Percentiles rank a stretch among this genome's conserved stretches.
Evolutionary conservation across 2,797 vertebrate species (phyloP).

Genomic region (Pseudocheirus occidentalis): DNA sequence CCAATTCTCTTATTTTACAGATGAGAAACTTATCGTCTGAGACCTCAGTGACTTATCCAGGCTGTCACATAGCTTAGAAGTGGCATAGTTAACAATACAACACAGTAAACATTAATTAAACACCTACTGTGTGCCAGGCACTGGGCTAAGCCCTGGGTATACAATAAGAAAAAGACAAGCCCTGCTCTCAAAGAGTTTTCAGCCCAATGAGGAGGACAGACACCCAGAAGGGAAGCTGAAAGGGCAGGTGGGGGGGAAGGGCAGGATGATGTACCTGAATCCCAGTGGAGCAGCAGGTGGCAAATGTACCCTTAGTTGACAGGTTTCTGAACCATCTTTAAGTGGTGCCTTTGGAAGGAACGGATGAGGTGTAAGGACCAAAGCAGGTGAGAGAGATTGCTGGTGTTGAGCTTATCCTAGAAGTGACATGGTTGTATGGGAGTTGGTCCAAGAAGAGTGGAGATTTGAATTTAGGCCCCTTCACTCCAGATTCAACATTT

Average conservation of each 20-base stretch:
- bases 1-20: neutral
- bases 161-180: neutral
- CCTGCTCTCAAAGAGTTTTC: neutral
- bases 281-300: no score
- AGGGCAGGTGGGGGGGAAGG: neutral
- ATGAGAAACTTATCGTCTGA: neutral
- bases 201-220: neutral
- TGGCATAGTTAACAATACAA: no score
- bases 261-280: neutral
- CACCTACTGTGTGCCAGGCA: no score
- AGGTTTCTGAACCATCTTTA: neutral
- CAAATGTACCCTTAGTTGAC: neutral
- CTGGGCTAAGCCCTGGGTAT: neutral
- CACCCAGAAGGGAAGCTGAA: neutral
- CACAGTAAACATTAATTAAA: no score
- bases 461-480: neutral
- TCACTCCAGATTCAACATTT: neutral
- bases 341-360: neutral
- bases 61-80: no score
- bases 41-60: no score
- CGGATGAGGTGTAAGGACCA: no score
- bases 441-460: neutral
- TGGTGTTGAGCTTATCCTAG: neutral
- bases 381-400: neutral
- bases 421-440: neutral